phyloP scores from a whole-genome alignment of 2,113 vertebrate species.

The Varanus salvator region DNA sequence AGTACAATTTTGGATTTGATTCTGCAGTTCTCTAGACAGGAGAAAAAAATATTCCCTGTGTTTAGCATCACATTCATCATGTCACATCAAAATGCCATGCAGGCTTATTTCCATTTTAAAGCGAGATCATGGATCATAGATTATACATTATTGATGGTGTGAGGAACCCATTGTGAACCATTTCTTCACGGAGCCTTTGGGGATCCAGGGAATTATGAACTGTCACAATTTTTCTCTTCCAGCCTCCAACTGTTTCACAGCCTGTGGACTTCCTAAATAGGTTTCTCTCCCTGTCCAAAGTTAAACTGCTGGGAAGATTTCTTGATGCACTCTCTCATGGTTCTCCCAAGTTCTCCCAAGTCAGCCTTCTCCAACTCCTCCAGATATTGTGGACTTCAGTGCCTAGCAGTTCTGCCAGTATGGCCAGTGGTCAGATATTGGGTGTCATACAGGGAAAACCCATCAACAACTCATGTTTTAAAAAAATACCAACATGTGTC shows the following conservation, averaged over 20 bases:
- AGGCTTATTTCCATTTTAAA: slow-evolving; percentile 31
- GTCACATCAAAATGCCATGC: not conserved
- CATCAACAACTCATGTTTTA: too few species aligned
- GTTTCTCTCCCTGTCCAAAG: not conserved
- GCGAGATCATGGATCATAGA: slow-evolving; percentile 32
- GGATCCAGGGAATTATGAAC: slow-evolving; percentile 22
- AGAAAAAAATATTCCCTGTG: slow-evolving; percentile 20
- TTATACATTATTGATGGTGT: slow-evolving; percentile 22
- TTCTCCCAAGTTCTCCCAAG: not conserved
- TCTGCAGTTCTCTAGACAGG: not conserved
- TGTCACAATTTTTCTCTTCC: slow-evolving; percentile 16
- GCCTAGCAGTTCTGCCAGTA: too few species aligned
- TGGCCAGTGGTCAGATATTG: too few species aligned
- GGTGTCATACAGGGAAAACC: too few species aligned
- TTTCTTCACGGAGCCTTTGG: slow-evolving; percentile 14
- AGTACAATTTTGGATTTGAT: slow-evolving; percentile 10
- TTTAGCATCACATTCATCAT: not conserved
- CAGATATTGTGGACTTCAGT: too few species aligned
- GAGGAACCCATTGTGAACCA: slow-evolving; percentile 37
- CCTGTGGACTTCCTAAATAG: slow-evolving; percentile 4
- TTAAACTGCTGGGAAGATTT: not conserved
- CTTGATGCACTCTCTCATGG: not conserved
- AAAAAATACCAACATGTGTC: too few species aligned
- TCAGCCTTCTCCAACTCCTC: not conserved
- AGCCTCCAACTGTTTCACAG: slow-evolving; percentile 15